These are phyloP conservation scores for Schizaphis graminum DNA, from an alignment of 2,888 invertebrate genomes.

Conservation along the genomic window DNA sequence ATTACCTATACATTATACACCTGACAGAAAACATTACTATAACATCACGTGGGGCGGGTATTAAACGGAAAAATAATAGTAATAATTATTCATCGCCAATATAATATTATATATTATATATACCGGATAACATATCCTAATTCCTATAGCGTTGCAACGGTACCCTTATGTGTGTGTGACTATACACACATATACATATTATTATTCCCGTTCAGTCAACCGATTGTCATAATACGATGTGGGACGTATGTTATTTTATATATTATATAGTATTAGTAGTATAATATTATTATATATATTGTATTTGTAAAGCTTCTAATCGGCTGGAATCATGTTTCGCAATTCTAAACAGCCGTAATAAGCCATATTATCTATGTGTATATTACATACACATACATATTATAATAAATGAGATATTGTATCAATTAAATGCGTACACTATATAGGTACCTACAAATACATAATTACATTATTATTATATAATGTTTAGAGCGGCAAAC, in stretches of 20 bases:
- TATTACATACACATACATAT: neutral
- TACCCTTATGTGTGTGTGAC: neutral
- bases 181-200: neutral
- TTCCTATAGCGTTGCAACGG: neutral
- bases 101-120: neutral
- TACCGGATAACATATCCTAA: conserved; percentile 26
- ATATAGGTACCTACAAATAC: neutral
- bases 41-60: neutral
- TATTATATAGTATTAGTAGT: neutral
- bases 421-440: conserved; percentile 5
- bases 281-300: neutral
- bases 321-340: conserved; percentile 59
- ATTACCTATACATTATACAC: neutral
- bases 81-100: conserved; percentile 11
- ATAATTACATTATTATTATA: neutral
- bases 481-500: neutral
- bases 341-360: conserved; percentile 21
- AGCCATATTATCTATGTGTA: conserved; percentile 14
- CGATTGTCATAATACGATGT: conserved; percentile 56
- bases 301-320: conserved; percentile 60
- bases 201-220: conserved; percentile 42
- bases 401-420: neutral
- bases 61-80: conserved; percentile 45
- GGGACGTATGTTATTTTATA: neutral
- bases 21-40: conserved; percentile 2